These are phyloP conservation scores for Leptogaster cylindrica DNA, from an alignment of 2,888 invertebrate species.

Conservation along the genomic window DNA sequence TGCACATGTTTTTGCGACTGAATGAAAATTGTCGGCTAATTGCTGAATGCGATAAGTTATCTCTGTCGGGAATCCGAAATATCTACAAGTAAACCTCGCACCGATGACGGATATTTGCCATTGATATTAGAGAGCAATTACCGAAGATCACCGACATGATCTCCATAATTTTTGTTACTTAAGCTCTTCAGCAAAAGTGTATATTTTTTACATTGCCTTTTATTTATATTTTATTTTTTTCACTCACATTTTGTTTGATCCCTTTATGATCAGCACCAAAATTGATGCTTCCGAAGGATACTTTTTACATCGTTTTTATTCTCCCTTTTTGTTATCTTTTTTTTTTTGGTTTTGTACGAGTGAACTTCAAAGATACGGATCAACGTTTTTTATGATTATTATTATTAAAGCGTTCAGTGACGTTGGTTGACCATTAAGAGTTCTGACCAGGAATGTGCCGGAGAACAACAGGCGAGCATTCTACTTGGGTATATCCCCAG, in stretches of 20 bases:
- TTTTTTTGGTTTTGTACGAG: neutral
- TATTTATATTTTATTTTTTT: conserved; percentile 28
- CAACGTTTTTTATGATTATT: conserved; percentile 37
- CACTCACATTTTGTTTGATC: conserved; percentile 25
- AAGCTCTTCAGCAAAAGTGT: neutral
- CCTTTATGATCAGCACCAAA: conserved; percentile 34
- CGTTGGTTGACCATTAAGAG: conserved; percentile 33
- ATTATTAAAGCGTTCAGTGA: conserved; percentile 41
- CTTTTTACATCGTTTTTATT: conserved; percentile 8
- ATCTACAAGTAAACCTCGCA: neutral
- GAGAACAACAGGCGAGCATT: conserved; percentile 10
- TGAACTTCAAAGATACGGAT: conserved; percentile 28
- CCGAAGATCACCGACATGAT: conserved; percentile 39
- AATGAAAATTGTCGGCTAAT: conserved; percentile 10
- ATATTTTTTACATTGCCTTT: no score
- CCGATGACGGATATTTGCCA: conserved; percentile 5
- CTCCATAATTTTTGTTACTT: conserved; percentile 33
- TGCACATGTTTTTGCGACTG: no score
- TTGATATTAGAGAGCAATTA: conserved; percentile 33
- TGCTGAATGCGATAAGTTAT: conserved; percentile 22
- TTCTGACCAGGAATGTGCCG: conserved; percentile 18
- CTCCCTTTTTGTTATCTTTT: neutral
- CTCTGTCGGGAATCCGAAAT: conserved; percentile 21
- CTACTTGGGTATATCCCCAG: conserved; percentile 10
- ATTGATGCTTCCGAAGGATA: conserved; percentile 36